Percentiles rank a stretch among this genome's conserved stretches.
Conservation (phyloP, 1,140 invertebrate species). For the Scaptomyza pallida region DNA sequence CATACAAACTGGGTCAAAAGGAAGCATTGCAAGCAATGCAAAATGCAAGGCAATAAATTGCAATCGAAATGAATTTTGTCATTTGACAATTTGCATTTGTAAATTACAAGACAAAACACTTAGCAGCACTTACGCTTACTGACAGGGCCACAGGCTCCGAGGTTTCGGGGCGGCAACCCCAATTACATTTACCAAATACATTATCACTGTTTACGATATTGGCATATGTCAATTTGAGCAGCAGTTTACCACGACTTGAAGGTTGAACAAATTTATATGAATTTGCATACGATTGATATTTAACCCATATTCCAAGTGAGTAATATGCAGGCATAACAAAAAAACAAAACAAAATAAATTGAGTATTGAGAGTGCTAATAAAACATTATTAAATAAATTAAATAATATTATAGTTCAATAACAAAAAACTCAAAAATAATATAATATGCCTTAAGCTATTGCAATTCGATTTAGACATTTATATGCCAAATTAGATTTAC, state of each 20-base stretch:
- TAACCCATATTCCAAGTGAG: too few species aligned
- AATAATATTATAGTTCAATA: slow-evolving; percentile 40
- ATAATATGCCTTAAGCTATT: slow-evolving; percentile 41
- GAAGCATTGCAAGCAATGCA: slow-evolving; percentile 65
- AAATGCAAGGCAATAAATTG: slow-evolving; percentile 59
- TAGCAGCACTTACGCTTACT: slow-evolving; percentile 55
- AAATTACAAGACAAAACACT: slow-evolving; percentile 80
- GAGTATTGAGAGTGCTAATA: slow-evolving; percentile 14
- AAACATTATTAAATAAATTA: slow-evolving; percentile 35
- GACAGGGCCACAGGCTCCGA: slow-evolving; percentile 44
- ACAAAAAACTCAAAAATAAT: too few species aligned
- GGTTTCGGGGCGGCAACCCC: slow-evolving; percentile 43
- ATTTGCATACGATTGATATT: background rate
- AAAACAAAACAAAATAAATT: too few species aligned
- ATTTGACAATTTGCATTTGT: slow-evolving; percentile 71
- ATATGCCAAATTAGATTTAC: slow-evolving; percentile 7
- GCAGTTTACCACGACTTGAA: slow-evolving; percentile 15
- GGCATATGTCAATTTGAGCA: slow-evolving; percentile 37
- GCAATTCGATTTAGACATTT: slow-evolving; percentile 40
- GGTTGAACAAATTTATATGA: slow-evolving; percentile 16
- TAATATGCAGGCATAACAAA: too few species aligned
- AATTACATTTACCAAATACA: slow-evolving; percentile 54
- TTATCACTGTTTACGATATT: slow-evolving; percentile 31
- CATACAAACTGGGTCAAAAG: slow-evolving; percentile 53
- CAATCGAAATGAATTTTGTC: slow-evolving; percentile 73